Evolutionary conservation across 2,888 invertebrate species (phyloP).

Genomic region (Dendrolimus houi): DNA sequence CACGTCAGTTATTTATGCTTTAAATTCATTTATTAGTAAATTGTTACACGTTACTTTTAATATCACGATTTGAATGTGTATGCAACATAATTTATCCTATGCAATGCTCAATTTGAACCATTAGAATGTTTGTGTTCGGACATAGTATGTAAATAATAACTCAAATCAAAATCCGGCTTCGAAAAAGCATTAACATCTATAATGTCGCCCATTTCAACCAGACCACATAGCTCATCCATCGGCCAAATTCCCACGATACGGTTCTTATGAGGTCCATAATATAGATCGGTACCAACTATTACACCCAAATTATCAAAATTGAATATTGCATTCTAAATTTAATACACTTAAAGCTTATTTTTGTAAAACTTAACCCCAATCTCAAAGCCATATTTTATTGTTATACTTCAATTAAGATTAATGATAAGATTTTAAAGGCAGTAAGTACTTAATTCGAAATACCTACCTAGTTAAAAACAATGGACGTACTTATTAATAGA

Average conservation of each 20-base stretch:
- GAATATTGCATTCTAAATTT: constrained; percentile 40
- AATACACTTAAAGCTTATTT: constrained; percentile 33
- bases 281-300: constrained; percentile 63
- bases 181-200: constrained; percentile 19
- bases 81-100: too few species aligned
- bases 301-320: constrained; percentile 22
- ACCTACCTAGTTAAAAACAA: constrained; percentile 64
- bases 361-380: constrained; percentile 29
- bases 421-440: constrained; percentile 68
- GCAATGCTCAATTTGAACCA: too few species aligned
- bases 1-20: too few species aligned
- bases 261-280: constrained; percentile 64
- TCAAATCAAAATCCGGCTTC: constrained; percentile 16
- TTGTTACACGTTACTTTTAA: too few species aligned
- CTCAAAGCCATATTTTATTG: constrained; percentile 69
- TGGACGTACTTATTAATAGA: constrained; percentile 46
- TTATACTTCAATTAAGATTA: constrained; percentile 75
- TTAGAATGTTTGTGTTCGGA: neutral
- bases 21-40: too few species aligned
- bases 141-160: neutral
- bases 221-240: constrained; percentile 57
- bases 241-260: constrained; percentile 69
- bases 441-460: constrained; percentile 73
- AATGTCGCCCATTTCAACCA: constrained; percentile 34
- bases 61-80: too few species aligned